These are phyloP conservation scores for Amaurobius ferox DNA, from an alignment of 2,888 invertebrate genomes.

Conservation along the genomic window DNA sequence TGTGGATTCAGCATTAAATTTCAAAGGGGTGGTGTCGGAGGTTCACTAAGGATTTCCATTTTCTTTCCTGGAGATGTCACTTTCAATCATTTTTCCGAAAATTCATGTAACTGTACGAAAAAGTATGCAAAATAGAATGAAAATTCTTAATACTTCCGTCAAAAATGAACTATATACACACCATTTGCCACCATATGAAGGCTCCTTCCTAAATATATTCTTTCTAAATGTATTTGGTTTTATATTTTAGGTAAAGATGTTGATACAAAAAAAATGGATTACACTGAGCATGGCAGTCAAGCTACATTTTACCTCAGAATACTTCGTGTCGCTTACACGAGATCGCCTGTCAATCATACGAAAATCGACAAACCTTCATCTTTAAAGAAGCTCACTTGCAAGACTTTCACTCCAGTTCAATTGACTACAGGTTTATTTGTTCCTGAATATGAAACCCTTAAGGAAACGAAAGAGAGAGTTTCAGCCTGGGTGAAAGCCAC, in stretches of 20 bases:
- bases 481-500: slow-evolving; percentile 71
- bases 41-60: too few species aligned
- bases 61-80: too few species aligned
- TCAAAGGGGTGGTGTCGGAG: too few species aligned
- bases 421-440: slow-evolving; percentile 49
- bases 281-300: slow-evolving; percentile 71
- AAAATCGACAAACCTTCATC: not conserved
- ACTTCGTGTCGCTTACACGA: slow-evolving; percentile 71
- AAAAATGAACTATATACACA: too few species aligned
- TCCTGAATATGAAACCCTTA: slow-evolving; percentile 68
- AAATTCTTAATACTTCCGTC: too few species aligned
- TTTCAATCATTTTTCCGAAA: too few species aligned
- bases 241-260: slow-evolving; percentile 38
- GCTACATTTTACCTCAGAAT: slow-evolving; percentile 73
- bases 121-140: too few species aligned
- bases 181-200: too few species aligned
- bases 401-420: slow-evolving; percentile 70
- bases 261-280: slow-evolving; percentile 72
- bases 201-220: too few species aligned
- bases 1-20: too few species aligned
- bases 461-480: slow-evolving; percentile 58
- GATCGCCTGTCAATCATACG: not conserved
- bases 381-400: slow-evolving; percentile 55
- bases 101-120: too few species aligned
- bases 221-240: too few species aligned